Percentiles rank a stretch among this genome's conserved stretches.
phyloP scores from a whole-genome alignment of 2,797 vertebrate genomes.

The Pristis pectinata region DNA sequence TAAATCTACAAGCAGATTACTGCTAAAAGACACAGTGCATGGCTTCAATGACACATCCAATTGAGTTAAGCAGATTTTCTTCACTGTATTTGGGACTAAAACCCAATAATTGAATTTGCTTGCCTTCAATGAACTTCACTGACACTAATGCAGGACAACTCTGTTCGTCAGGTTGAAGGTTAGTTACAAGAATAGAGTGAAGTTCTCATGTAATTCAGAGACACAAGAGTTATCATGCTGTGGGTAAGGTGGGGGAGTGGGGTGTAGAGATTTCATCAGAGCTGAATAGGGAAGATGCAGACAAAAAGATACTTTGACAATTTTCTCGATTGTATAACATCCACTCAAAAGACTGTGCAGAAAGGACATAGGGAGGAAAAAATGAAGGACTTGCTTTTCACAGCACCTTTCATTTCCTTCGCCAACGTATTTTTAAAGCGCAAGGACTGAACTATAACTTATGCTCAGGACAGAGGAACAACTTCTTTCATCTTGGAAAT shows the following conservation, averaged over 20 bases:
- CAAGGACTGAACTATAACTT: too few relatives aligned
- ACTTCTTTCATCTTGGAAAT: too few relatives aligned
- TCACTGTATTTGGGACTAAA: not conserved
- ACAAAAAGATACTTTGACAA: not conserved
- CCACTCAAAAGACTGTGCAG: not conserved
- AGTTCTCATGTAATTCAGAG: not conserved
- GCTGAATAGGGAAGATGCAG: not conserved
- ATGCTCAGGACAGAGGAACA: too few relatives aligned
- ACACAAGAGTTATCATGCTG: not conserved
- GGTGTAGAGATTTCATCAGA: not conserved
- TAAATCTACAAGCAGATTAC: constrained; percentile 19
- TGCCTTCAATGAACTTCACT: not conserved
- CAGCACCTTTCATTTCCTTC: too few relatives aligned
- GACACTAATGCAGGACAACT: not conserved
- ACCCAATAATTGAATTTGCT: not conserved
- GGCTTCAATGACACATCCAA: not conserved
- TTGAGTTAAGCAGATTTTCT: not conserved
- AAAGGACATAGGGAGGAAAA: not conserved
- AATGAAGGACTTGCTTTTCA: too few relatives aligned
- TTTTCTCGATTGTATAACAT: not conserved
- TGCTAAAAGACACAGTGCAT: not conserved
- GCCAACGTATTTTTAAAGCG: too few relatives aligned
- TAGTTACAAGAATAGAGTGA: not conserved
- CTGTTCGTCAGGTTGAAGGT: not conserved
- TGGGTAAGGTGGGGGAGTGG: not conserved